phyloP scores from a whole-genome alignment of 2,113 vertebrate genomes.

The Chunga burmeisteri region DNA sequence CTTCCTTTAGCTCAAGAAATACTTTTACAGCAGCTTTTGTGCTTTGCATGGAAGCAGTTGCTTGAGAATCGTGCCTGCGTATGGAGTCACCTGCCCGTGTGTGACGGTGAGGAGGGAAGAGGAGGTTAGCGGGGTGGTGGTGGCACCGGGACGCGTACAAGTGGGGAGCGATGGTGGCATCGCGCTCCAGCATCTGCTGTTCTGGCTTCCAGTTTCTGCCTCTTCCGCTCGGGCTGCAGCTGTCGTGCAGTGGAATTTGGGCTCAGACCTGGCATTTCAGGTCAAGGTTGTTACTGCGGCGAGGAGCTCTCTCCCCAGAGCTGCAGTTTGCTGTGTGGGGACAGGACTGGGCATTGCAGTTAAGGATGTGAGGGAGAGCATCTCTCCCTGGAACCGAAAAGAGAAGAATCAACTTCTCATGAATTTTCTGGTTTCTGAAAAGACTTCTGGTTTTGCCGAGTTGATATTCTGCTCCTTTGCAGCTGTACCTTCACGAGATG shows the following conservation, averaged over 20 bases:
- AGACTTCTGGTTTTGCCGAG: neutral
- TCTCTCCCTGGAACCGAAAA: neutral
- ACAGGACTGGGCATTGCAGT: neutral
- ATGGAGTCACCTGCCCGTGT: neutral
- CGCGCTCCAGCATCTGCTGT: neutral
- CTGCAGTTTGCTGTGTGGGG: neutral
- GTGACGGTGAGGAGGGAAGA: accelerated
- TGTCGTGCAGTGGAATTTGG: neutral
- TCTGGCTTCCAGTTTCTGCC: neutral
- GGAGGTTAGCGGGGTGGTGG: accelerated
- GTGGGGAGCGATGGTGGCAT: neutral
- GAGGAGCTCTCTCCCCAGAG: neutral
- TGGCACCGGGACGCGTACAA: accelerated
- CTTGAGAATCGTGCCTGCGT: accelerated
- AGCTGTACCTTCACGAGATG: neutral
- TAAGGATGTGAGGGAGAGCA: accelerated
- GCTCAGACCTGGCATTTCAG: neutral
- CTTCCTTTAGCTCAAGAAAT: neutral
- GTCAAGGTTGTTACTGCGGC: accelerated
- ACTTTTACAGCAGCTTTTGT: neutral
- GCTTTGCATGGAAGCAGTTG: neutral
- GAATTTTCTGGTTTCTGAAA: neutral
- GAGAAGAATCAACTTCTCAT: neutral
- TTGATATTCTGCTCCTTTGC: neutral
- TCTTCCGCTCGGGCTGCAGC: neutral